Base-by-base conservation (phyloP, 1,140 invertebrate species). In the Aricia agestis region DNA sequence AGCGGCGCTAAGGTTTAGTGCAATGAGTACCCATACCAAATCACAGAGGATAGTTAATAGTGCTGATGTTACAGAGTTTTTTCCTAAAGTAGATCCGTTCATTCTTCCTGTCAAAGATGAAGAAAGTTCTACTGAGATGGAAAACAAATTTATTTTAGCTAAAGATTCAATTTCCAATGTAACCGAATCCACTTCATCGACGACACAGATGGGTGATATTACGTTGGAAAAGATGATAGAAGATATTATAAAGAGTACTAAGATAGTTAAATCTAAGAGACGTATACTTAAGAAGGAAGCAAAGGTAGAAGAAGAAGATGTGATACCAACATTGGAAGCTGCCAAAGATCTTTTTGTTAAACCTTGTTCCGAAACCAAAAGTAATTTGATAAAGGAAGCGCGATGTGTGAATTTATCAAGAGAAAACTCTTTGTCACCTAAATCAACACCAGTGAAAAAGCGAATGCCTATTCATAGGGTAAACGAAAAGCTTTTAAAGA, bases 201-300 rank as follows among this genome's bases (percentile, higher is more conserved):
- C 87, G 2, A 87, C 89, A 41, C 81, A 90, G 82, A 91, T 91
- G 89, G 89, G 89, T 10, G 89, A 91, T 75, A 76, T 87, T n/a
- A 91, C 89, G 15, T 78, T 91, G 25, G 89, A 91, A 71, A 86
- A 72, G 79, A 89, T 91, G 87, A 91, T 91, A 73, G 89, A 91
- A 77, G 89, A 91, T 72, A 91, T 91, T 36, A 91, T 91, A 31
- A 91, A 91, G 76, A 91, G 89, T 76, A 91, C 89, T 6, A 91
- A 91, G 82, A 89, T 89, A 59, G 78, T 90, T 2, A 91, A 90
- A 80, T 86, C 87, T 41, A 91, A 84, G 81, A 73, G 89, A 78
- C 82, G 82, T 72, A 86, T 89, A 65, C 68, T 89, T 36, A 85
- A 86, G 25, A 82, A 82, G 65, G 77, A 83, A 71, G 66, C 74